phyloP scores from a whole-genome alignment of 2,113 vertebrate genomes.

The Engraulis encrasicolus region DNA sequence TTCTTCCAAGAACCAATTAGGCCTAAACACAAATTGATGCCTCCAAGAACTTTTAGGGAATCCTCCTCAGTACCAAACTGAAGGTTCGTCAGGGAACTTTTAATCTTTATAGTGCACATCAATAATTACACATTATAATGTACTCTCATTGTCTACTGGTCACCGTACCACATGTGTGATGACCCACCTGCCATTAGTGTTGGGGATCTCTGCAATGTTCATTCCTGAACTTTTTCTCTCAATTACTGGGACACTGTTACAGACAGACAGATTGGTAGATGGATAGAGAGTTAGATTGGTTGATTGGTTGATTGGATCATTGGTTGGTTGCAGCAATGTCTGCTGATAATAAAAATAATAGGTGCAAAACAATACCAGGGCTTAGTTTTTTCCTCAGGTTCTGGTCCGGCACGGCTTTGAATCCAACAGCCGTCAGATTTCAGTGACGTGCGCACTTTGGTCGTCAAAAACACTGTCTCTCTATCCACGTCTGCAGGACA shows the following conservation, averaged over 20 bases:
- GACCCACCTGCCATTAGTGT: background rate
- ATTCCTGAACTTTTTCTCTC: background rate
- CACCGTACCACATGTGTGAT: background rate
- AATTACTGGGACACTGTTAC: background rate
- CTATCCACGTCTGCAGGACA: slow-evolving; percentile 53
- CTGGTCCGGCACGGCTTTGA: background rate
- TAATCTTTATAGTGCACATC: too few relatives aligned
- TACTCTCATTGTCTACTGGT: too few relatives aligned
- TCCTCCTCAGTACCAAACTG: too few relatives aligned
- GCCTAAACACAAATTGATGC: too few relatives aligned
- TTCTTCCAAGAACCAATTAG: too few relatives aligned
- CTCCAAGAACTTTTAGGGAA: too few relatives aligned
- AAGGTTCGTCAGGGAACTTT: too few relatives aligned
- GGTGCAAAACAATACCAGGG: slow-evolving; percentile 33
- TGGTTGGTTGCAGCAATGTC: too few relatives aligned
- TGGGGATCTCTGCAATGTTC: background rate
- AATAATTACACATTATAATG: too few relatives aligned
- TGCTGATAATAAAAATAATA: background rate
- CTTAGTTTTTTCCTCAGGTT: background rate
- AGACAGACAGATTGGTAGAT: background rate
- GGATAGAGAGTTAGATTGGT: background rate
- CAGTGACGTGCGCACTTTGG: slow-evolving; percentile 45
- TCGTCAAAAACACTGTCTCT: slow-evolving; percentile 49
- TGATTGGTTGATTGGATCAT: too few relatives aligned
- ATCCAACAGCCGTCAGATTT: slow-evolving; percentile 68